Conservation (phyloP, 1,140 invertebrate species). For the Drosophila funebris region DNA sequence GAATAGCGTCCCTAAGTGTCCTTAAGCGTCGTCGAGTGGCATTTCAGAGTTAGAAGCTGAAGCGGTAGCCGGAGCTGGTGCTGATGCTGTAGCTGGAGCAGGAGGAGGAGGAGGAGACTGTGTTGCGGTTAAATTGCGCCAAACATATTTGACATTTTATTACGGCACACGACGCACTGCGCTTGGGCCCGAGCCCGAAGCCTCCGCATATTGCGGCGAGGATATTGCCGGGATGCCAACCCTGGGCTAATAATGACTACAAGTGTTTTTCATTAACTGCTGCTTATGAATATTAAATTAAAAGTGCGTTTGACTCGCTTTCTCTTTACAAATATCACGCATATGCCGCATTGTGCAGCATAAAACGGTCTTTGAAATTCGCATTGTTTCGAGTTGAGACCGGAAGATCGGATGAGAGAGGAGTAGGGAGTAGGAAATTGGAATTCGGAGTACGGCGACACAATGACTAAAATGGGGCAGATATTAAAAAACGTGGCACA, state of each 20-base stretch:
- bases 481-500: constrained; percentile 50
- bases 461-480: constrained; percentile 56
- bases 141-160: constrained; percentile 82
- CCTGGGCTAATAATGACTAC: constrained; percentile 50
- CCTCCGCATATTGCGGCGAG: not conserved
- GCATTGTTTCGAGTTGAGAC: not conserved
- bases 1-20: constrained; percentile 64
- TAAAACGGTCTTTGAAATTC: constrained; percentile 19
- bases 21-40: constrained; percentile 70
- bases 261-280: constrained; percentile 81
- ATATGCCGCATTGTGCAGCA: constrained; percentile 30
- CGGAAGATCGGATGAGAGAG: not conserved
- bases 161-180: constrained; percentile 44
- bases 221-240: not conserved
- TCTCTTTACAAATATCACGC: constrained; percentile 21
- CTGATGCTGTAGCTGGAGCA: not conserved
- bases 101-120: constrained; percentile 50
- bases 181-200: too few species aligned
- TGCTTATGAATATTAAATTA: constrained; percentile 81
- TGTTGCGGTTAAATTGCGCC: constrained; percentile 79
- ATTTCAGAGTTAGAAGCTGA: constrained; percentile 24
- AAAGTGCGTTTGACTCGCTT: constrained; percentile 36
- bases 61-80: not conserved
- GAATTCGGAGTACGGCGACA: not conserved
- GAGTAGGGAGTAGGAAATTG: not conserved